Conservation (phyloP, 2,797 vertebrate species). For the Cynopterus sphinx region DNA sequence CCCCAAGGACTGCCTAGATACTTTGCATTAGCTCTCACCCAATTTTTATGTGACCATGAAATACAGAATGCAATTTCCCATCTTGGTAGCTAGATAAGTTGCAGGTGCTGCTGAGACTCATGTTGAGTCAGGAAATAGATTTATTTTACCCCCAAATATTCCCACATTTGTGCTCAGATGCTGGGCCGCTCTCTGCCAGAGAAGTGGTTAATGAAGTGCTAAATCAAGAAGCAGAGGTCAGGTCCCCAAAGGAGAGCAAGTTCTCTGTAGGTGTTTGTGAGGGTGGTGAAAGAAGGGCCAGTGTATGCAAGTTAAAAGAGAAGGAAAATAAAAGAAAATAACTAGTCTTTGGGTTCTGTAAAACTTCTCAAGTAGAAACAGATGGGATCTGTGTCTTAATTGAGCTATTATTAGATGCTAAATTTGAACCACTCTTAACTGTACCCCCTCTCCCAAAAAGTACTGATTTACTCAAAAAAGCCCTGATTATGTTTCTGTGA, state of each 20-base stretch:
- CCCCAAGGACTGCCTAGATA: not conserved
- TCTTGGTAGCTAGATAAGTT: not conserved
- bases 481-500: not conserved
- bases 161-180: not conserved
- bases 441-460: not conserved
- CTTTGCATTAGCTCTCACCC: conserved; percentile 44
- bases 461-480: not conserved
- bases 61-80: not conserved
- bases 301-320: not conserved
- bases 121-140: not conserved
- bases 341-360: conserved; percentile 1
- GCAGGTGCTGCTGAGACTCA: not conserved
- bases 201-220: conserved; percentile 45
- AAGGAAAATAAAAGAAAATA: conserved; percentile 2
- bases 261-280: not conserved
- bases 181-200: not conserved
- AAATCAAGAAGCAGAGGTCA: conserved; percentile 27
- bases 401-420: conserved; percentile 61
- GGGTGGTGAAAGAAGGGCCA: not conserved
- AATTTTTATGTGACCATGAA: not conserved
- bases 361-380: conserved; percentile 50
- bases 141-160: not conserved
- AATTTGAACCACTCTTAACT: conserved; percentile 42
- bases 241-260: not conserved
- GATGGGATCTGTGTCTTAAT: conserved; percentile 47